phyloP scores from a whole-genome alignment of 1,140 invertebrate genomes.

The Heterodera schachtii region DNA sequence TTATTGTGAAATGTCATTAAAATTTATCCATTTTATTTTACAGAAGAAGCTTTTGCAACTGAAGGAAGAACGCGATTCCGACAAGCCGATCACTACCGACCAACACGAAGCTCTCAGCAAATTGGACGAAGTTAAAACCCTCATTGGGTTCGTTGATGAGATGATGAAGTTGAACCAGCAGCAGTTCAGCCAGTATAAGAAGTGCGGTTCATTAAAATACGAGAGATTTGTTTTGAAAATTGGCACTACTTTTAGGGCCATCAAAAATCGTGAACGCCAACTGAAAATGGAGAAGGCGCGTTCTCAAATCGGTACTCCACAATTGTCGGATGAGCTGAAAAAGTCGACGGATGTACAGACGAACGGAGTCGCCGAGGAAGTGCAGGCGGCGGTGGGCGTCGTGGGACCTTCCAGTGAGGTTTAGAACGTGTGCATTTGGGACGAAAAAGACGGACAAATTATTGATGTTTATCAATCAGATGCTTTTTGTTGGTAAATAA shows the following conservation, averaged over 20 bases:
- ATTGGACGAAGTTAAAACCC: conserved; percentile 33
- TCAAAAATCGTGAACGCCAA: not conserved
- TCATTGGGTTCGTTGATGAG: conserved; percentile 38
- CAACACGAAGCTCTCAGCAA: conserved; percentile 39
- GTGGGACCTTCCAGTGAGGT: not conserved
- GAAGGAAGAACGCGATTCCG: conserved; percentile 13
- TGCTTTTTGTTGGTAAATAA: too few relatives aligned
- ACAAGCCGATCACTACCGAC: conserved; percentile 17
- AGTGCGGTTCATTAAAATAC: not conserved
- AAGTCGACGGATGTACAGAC: too few relatives aligned
- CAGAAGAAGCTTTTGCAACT: conserved; percentile 28
- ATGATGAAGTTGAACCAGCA: conserved; percentile 31
- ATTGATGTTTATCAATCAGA: too few relatives aligned
- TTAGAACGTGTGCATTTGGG: too few relatives aligned
- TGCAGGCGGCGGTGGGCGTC: not conserved
- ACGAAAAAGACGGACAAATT: too few relatives aligned
- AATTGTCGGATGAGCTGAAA: not conserved
- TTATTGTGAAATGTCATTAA: too few relatives aligned
- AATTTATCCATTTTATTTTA: too few relatives aligned
- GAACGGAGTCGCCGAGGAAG: not conserved
- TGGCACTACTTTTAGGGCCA: not conserved
- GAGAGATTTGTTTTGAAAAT: not conserved
- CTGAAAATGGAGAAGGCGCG: not conserved
- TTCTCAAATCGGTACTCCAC: not conserved
- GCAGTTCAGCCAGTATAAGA: conserved; percentile 33